phyloP scores from a whole-genome alignment of 1,140 invertebrate genomes.

The Solenopsis invicta region DNA sequence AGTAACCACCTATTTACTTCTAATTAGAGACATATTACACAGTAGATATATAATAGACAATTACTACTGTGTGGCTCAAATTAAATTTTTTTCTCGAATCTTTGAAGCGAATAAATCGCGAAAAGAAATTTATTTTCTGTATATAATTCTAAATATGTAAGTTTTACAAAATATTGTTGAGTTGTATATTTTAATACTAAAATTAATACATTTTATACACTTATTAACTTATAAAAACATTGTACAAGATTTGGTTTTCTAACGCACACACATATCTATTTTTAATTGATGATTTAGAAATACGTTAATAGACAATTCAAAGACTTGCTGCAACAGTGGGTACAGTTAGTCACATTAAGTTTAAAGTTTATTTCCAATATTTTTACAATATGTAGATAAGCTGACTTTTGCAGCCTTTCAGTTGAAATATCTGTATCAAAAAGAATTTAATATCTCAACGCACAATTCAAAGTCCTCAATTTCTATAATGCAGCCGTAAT shows the following conservation, averaged over 20 bases:
- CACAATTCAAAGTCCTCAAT: neutral
- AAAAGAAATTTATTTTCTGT: constrained; percentile 3
- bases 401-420: no score
- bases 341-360: no score
- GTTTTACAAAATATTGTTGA: neutral
- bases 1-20: neutral
- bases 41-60: neutral
- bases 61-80: constrained; percentile 19
- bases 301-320: neutral
- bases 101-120: neutral
- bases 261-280: neutral
- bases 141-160: neutral
- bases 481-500: neutral
- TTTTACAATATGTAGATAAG: no score
- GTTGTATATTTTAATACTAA: neutral
- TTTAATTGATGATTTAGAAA: neutral
- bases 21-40: constrained; percentile 32
- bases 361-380: no score
- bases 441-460: neutral
- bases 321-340: no score
- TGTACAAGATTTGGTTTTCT: neutral
- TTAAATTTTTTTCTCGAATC: neutral
- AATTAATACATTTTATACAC: no score
- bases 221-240: no score
- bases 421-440: neutral